Conservation (phyloP, 2,888 invertebrate genomes). For the Syrista parreyssii region DNA sequence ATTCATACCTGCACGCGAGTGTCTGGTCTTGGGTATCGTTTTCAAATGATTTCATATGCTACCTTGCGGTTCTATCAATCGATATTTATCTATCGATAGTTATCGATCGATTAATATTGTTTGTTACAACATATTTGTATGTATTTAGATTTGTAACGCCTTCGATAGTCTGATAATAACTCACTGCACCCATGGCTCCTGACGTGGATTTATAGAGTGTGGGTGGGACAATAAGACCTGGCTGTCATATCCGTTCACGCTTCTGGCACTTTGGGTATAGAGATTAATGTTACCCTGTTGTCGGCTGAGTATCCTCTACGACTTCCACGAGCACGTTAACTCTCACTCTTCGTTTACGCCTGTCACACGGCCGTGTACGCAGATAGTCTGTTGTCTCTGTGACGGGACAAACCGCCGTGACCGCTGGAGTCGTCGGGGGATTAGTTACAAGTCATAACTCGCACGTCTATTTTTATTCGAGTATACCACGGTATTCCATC, state of each 20-base stretch:
- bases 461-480: not conserved
- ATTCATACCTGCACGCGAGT: not conserved
- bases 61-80: not conserved
- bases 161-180: not conserved
- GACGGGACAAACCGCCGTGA: constrained; percentile 3
- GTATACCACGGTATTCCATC: not conserved
- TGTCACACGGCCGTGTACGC: not conserved
- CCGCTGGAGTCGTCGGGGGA: not conserved
- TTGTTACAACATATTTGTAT: not conserved
- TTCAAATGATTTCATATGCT: not conserved
- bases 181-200: not conserved
- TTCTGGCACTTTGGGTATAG: not conserved
- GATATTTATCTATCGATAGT: not conserved
- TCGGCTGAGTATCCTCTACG: not conserved
- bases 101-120: not conserved
- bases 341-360: not conserved
- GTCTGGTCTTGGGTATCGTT: not conserved
- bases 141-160: not conserved
- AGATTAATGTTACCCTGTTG: not conserved
- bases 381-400: not conserved
- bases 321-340: not conserved
- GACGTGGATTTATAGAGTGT: not conserved
- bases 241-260: not conserved
- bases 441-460: not conserved
- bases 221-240: not conserved